These are phyloP conservation scores for Nanger granti DNA, from an alignment of 2,113 vertebrate genomes.

Conservation along the genomic window DNA sequence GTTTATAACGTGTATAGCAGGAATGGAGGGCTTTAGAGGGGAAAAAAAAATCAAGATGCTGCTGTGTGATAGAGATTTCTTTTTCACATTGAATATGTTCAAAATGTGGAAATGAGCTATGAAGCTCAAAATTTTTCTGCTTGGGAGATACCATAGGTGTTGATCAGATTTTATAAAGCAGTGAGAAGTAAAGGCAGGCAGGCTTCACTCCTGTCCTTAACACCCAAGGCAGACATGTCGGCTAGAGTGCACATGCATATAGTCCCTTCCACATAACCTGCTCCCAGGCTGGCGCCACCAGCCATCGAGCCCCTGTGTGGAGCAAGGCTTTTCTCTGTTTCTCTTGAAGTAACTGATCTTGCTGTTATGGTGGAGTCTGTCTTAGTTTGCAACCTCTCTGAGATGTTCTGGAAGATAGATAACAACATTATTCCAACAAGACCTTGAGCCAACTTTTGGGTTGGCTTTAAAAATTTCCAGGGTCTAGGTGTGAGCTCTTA, in stretches of 20 bases:
- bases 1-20: background rate
- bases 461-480: background rate
- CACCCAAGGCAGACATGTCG: background rate
- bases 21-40: background rate
- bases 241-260: rapidly evolving
- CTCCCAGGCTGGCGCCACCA: background rate
- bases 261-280: background rate
- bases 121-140: background rate
- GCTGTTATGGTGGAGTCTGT: background rate
- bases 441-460: background rate
- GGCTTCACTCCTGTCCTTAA: background rate
- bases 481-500: background rate
- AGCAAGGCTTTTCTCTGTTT: background rate
- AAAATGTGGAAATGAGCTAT: background rate
- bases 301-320: too few species aligned
- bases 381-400: background rate
- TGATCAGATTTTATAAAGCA: background rate
- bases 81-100: background rate
- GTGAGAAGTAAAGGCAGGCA: background rate
- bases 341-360: background rate
- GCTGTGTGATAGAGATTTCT: background rate
- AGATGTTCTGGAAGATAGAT: background rate
- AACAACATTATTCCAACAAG: background rate
- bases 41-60: background rate
- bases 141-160: background rate